Conservation (phyloP, 2,888 invertebrate species). For the Drosophila antonietae region DNA sequence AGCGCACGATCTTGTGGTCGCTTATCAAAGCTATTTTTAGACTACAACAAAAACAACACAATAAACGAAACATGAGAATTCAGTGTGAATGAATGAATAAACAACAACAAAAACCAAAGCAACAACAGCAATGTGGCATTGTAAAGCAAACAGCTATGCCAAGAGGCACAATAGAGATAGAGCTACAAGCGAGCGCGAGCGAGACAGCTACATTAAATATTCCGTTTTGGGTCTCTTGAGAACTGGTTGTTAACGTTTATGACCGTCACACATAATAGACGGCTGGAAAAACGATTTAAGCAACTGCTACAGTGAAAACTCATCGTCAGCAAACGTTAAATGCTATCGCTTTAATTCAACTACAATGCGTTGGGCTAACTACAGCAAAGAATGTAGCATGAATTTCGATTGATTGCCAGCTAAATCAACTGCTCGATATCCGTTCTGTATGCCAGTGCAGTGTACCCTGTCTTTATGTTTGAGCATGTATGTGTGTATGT, state of each 20-base stretch:
- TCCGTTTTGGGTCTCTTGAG: conserved; percentile 24
- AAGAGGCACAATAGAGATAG: conserved; percentile 2
- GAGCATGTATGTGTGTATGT: background rate
- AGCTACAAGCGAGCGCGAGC: conserved; percentile 5
- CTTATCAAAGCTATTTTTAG: conserved; percentile 53
- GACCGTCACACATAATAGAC: background rate
- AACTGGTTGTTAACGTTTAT: conserved; percentile 53
- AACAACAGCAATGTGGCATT: conserved; percentile 4
- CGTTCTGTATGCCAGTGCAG: conserved; percentile 38
- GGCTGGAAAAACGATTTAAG: conserved; percentile 11
- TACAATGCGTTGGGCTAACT: conserved; percentile 9
- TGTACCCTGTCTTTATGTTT: conserved; percentile 2
- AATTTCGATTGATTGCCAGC: conserved; percentile 50
- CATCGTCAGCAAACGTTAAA: conserved; percentile 12
- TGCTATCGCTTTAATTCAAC: conserved; percentile 35
- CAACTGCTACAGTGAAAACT: conserved; percentile 33
- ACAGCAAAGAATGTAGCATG: conserved; percentile 44
- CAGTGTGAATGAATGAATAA: conserved; percentile 33
- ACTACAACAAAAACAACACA: conserved; percentile 28
- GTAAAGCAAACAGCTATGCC: conserved; percentile 16
- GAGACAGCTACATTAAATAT: conserved; percentile 16
- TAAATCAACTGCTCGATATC: conserved; percentile 65
- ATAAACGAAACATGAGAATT: conserved; percentile 40
- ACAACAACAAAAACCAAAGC: conserved; percentile 29
- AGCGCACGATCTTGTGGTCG: conserved; percentile 27